Base-by-base conservation (phyloP, 1,140 invertebrate genomes). In the Diachasma alloeum region DNA sequence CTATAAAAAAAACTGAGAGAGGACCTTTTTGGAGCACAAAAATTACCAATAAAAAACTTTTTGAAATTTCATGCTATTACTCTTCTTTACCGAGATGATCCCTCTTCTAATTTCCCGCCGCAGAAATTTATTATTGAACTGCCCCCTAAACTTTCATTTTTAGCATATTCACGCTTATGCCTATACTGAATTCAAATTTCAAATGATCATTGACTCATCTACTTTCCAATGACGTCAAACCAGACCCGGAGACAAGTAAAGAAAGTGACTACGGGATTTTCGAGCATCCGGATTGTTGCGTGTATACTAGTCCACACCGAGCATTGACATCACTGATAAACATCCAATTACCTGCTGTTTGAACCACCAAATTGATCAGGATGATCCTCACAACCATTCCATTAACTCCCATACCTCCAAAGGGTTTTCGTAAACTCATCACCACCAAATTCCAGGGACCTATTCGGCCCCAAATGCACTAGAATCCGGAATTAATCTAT, bases 211-310 rank as follows among this genome's bases (percentile, higher is more conserved):
- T 53, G 48, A 53, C 48, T 19, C 17, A 42, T 13, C n/a, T 59
- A 72, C 72, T 73, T 73, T 73, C 72, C 36, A 73, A 36, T 73
- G 72, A 73, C 72, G 72, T 73, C 72, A 73, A 59, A 37, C 26
- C 9, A 26, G 24, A 63, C 19, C 31, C 72, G 26, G 19, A 26
- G 42, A 71, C 39, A 37, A 36, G 4, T 15, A 39, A 53, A 72
- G 70, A 72, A 72, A 72, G 70, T 72, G 46, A 53, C 48, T 4
- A 56, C 70, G 48, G n/a, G 48, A 76, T 37, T 31, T 31, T 63
- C 44, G 31, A 31, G n/a, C 2, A 56, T 56, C 48, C 48, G 48
- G 48, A 15, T 56, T 19, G n/a, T 31, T 31, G 6, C 31, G 31
- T 31, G 2, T 31, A 6, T 31, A 2, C 31, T 31, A 31, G 2